Evolutionary conservation across 2,888 invertebrate species (phyloP), one percentile per base, ranked within the genome.

Genomic region (Eilema depressum): DNA sequence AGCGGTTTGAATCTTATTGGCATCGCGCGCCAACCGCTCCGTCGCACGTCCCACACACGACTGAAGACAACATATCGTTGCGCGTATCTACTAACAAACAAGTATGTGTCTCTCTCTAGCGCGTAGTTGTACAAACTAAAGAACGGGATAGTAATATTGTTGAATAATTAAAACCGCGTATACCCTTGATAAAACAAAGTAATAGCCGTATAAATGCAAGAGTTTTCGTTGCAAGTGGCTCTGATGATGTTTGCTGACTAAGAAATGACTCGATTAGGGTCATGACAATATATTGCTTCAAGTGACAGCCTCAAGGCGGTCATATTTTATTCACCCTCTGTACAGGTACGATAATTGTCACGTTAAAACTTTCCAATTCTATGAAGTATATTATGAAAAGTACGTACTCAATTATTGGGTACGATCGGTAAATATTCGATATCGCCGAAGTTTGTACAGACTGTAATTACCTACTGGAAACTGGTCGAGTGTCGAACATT

Each of bases 21-120:
- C 93, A 94, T 93, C 86, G 93, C 94, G 93, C 89, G 91, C 86
- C 93, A 84, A 87, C 94, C 93, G 90, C 89, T 85, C 83, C 73
- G 82, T 74, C 76, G 82, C 84, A 86, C 88, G 81, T 82, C 85
- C 83, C 83, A 85, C 87, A 88, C 88, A 87, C 91, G 89, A 95
- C 94, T 94, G 88, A 88, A 69, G 1, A 68, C 7, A 71, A 78
- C 75, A 78, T 82, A 81, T 12, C 12, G 12, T 79, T 79, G 81
- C 74, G 77, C 67, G 47, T 63, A 70, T 68, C 70, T 70, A 66
- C 74, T 67, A 70, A 77, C 74, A 85, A 83, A 88, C 81, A 80
- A 75, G 81, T 70, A 56, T 74, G 83, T 73, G 74, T 86, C 88
- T 87, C 89, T 63, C 76, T 89, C 85, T 71, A 41, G 66, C 77